phyloP scores from a whole-genome alignment of 2,113 vertebrate genomes.

The Polyodon spathula region DNA sequence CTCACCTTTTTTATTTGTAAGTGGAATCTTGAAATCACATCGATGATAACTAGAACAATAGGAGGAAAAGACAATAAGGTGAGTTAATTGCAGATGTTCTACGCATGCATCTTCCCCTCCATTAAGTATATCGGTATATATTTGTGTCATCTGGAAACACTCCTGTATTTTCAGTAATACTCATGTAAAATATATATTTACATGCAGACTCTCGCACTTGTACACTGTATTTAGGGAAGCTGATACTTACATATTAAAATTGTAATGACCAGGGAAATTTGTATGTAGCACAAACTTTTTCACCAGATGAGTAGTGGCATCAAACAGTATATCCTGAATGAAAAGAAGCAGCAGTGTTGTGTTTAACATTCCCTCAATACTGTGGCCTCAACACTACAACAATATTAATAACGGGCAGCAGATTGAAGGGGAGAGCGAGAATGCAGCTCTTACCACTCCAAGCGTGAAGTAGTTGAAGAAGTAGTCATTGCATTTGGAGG shows the following conservation, averaged over 20 bases:
- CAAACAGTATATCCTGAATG: conserved; percentile 88
- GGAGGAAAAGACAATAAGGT: not conserved
- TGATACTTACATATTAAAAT: conserved; percentile 91
- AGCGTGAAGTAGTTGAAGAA: conserved; percentile 98
- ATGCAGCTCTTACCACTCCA: conserved; percentile 77
- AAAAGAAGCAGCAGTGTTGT: not conserved
- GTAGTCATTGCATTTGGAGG: conserved; percentile 98
- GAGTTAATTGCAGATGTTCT: not conserved
- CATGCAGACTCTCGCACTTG: not conserved
- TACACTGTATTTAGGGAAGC: not conserved
- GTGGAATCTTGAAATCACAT: conserved; percentile 96
- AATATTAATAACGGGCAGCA: not conserved
- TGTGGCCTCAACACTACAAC: too few species aligned
- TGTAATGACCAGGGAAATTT: conserved; percentile 97
- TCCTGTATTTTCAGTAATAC: too few species aligned
- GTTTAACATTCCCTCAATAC: too few species aligned
- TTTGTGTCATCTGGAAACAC: too few species aligned
- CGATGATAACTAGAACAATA: conserved; percentile 80
- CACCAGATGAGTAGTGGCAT: conserved; percentile 89
- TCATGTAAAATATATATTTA: not conserved
- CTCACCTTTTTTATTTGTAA: conserved; percentile 86
- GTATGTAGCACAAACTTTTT: conserved; percentile 98
- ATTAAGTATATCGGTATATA: too few species aligned
- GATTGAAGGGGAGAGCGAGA: not conserved
- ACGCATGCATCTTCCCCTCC: too few species aligned